Conservation (phyloP, 1,140 invertebrate genomes). For the Hyphantria cunea region DNA sequence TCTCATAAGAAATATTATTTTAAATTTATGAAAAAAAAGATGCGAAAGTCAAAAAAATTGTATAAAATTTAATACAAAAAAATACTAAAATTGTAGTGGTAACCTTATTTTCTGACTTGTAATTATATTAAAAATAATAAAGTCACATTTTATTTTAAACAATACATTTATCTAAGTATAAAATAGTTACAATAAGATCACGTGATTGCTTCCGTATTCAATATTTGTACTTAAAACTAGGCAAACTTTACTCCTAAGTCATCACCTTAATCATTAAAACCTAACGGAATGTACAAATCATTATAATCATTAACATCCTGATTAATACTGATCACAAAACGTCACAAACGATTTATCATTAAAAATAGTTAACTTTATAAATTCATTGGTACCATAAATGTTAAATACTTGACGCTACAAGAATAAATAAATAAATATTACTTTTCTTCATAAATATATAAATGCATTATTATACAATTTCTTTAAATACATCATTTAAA, state of each 20-base stretch:
- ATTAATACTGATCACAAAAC: slow-evolving; percentile 65
- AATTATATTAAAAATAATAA: background rate
- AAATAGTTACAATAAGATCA: slow-evolving; percentile 22
- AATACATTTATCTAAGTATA: slow-evolving; percentile 8
- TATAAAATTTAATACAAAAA: background rate
- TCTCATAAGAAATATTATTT: too few species aligned
- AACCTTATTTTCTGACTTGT: background rate
- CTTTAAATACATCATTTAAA: too few species aligned
- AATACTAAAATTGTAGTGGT: background rate
- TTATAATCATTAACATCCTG: slow-evolving; percentile 24
- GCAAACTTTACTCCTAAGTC: slow-evolving; percentile 27
- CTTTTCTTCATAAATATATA: too few species aligned
- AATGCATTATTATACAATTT: too few species aligned
- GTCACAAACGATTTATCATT: slow-evolving; percentile 31
- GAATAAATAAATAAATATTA: too few species aligned
- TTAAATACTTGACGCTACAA: background rate
- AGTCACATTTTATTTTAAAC: background rate
- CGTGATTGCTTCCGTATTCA: slow-evolving; percentile 17
- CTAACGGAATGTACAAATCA: slow-evolving; percentile 24
- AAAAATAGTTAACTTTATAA: slow-evolving; percentile 33
- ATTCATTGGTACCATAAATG: slow-evolving; percentile 36
- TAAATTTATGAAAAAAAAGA: too few species aligned
- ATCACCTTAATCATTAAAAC: slow-evolving; percentile 24
- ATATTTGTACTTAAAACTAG: slow-evolving; percentile 30
- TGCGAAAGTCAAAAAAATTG: background rate